These are phyloP conservation scores for Phallusia fumigata DNA, from an alignment of 23 tunicate species.

Conservation along the genomic window DNA sequence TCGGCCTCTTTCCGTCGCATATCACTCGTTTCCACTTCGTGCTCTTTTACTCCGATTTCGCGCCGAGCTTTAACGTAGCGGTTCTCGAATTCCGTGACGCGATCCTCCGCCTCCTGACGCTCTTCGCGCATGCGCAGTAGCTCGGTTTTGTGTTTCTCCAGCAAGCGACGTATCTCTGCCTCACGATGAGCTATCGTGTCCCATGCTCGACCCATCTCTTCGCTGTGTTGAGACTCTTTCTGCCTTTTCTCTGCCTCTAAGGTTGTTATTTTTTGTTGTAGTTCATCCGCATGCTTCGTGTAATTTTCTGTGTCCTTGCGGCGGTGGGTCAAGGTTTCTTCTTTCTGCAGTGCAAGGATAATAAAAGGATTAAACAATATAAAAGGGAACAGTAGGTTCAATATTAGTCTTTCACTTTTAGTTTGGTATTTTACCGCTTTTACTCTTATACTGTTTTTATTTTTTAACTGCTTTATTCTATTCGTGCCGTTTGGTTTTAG, in stretches of 20 bases:
- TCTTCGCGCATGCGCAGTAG: conserved; percentile 5
- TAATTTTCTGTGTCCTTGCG: too few species aligned
- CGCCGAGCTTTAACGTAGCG: not conserved
- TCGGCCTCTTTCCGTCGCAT: not conserved
- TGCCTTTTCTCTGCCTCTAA: not conserved
- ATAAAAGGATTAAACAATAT: too few species aligned
- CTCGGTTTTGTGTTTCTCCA: not conserved
- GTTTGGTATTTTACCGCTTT: too few species aligned
- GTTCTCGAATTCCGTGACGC: not conserved
- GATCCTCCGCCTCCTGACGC: not conserved
- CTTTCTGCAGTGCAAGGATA: too few species aligned
- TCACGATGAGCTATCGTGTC: too few species aligned
- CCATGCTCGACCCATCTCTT: not conserved
- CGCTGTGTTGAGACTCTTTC: not conserved
- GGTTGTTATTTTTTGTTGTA: not conserved
- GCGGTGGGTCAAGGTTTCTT: too few species aligned
- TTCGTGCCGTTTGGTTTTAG: too few species aligned
- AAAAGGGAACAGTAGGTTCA: too few species aligned
- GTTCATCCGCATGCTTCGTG: not conserved
- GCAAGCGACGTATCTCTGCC: too few species aligned
- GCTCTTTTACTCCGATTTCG: not conserved
- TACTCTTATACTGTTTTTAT: too few species aligned
- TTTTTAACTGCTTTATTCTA: too few species aligned
- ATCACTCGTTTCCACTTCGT: not conserved
- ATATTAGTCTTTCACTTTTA: too few species aligned